phyloP scores from a whole-genome alignment of 2,888 invertebrate species.

The Megastigmus dorsalis region DNA sequence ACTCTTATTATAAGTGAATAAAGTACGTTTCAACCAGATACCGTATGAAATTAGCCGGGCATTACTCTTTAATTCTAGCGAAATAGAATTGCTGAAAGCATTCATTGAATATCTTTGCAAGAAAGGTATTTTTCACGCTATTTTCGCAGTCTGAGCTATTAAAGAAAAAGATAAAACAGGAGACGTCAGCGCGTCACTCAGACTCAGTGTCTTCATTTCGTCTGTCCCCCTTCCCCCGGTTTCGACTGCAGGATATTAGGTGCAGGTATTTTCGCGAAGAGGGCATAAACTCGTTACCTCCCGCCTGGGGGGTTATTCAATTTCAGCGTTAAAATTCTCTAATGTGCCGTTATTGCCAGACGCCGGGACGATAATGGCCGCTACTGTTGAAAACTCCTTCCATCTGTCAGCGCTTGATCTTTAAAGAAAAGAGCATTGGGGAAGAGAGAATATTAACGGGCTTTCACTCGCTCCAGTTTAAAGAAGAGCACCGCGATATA shows the following conservation, averaged over 20 bases:
- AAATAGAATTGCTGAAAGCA: neutral
- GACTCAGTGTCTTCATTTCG: conserved; percentile 70
- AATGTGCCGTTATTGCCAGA: conserved; percentile 71
- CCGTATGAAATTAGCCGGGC: neutral
- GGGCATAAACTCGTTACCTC: conserved; percentile 68
- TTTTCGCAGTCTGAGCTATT: conserved; percentile 25
- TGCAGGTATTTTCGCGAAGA: conserved; percentile 65
- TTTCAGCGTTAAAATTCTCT: conserved; percentile 71
- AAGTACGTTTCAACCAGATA: no score
- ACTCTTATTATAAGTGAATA: no score
- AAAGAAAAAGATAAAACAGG: conserved; percentile 57
- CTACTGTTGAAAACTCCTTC: conserved; percentile 59
- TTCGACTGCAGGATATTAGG: conserved; percentile 54
- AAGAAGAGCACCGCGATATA: conserved; percentile 29
- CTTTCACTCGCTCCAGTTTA: conserved; percentile 17
- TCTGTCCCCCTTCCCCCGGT: conserved; percentile 55
- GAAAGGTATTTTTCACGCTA: neutral
- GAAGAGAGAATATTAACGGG: conserved; percentile 36
- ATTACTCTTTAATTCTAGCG: neutral
- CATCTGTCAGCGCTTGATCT: conserved; percentile 41
- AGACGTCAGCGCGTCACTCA: conserved; percentile 71
- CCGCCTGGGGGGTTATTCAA: conserved; percentile 69
- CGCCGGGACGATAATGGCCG: conserved; percentile 62
- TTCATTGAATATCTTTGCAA: neutral
- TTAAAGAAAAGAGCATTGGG: conserved; percentile 45